Conservation (phyloP, 2,113 vertebrate genomes). For the Calidris pugnax region DNA sequence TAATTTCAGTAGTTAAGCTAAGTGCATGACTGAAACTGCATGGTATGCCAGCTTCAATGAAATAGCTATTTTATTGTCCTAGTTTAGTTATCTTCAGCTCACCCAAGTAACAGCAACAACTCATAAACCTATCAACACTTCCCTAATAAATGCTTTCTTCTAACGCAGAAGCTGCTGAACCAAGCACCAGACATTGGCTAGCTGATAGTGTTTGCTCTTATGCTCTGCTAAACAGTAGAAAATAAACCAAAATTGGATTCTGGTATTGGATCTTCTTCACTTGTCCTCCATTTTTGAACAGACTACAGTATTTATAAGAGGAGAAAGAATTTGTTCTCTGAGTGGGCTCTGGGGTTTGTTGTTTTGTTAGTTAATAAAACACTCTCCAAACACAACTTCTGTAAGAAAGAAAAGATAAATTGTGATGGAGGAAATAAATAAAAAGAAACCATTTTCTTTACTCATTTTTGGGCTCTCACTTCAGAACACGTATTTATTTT, state of each 20-base stretch:
- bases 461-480: neutral
- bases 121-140: constrained; percentile 40
- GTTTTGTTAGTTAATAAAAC: neutral
- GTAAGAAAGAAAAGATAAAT: neutral
- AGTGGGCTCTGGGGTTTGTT: neutral
- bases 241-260: neutral
- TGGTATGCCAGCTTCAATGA: neutral
- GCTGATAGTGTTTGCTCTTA: neutral
- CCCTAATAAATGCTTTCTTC: neutral
- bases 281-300: neutral
- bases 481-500: neutral
- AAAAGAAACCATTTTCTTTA: neutral
- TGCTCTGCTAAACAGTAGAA: neutral
- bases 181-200: neutral
- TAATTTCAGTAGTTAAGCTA: neutral
- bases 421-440: neutral
- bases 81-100: constrained; percentile 18
- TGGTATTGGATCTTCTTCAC: neutral
- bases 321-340: neutral
- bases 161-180: neutral
- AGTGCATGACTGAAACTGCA: neutral
- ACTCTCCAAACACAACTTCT: neutral
- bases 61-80: constrained; percentile 31
- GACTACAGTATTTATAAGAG: neutral
- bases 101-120: constrained; percentile 17